Evolutionary conservation across 1,140 invertebrate species (phyloP).

Genomic region (Maniola jurtina): DNA sequence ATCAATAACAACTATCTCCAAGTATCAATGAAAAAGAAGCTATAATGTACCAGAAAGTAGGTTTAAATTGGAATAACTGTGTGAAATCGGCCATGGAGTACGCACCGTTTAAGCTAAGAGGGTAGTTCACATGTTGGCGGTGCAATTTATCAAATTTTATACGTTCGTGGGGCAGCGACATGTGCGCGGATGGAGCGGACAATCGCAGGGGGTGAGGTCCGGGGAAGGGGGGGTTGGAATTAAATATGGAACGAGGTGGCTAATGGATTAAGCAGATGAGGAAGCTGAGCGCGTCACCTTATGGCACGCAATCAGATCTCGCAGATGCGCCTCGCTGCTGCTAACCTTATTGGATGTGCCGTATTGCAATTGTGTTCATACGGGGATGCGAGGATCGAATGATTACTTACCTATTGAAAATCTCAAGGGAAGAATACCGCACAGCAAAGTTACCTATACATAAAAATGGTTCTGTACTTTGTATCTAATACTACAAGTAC

Average conservation of each 20-base stretch:
- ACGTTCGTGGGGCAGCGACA: conserved; percentile 68
- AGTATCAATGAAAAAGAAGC: conserved; percentile 25
- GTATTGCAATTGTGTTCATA: conserved; percentile 12
- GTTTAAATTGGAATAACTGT: conserved; percentile 29
- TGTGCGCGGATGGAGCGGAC: conserved; percentile 68
- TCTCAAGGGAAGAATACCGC: too few species aligned
- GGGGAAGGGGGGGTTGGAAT: conserved; percentile 39
- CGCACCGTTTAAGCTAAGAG: conserved; percentile 71
- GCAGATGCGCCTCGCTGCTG: conserved; percentile 55
- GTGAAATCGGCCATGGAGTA: conserved; percentile 35
- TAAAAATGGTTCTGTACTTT: too few species aligned
- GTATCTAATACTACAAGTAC: too few species aligned
- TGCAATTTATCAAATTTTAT: conserved; percentile 78
- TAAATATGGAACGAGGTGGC: conserved; percentile 71
- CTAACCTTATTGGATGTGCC: conserved; percentile 40
- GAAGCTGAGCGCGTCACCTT: conserved; percentile 47
- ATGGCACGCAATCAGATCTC: conserved; percentile 57
- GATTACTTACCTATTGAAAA: too few species aligned
- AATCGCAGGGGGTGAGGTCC: conserved; percentile 48
- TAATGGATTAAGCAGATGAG: conserved; percentile 75
- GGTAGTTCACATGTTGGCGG: conserved; percentile 75
- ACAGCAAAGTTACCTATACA: too few species aligned
- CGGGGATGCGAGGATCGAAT: not conserved
- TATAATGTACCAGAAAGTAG: conserved; percentile 16
- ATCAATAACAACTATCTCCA: conserved; percentile 42